Evolutionary conservation across 2,113 vertebrate genomes (phyloP).

Genomic region (Mellivora capensis): DNA sequence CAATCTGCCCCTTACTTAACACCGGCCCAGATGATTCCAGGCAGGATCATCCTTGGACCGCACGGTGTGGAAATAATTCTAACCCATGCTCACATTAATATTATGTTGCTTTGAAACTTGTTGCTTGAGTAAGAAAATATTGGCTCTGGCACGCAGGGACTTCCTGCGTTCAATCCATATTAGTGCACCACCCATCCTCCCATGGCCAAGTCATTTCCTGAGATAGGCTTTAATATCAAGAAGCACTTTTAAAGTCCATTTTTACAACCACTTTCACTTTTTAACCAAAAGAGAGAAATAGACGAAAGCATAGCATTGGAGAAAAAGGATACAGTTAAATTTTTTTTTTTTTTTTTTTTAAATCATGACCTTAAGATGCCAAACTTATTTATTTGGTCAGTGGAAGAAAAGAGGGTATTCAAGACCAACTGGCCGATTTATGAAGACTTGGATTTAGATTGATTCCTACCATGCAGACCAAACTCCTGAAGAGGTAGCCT

Average conservation of each 20-base stretch:
- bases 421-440: background rate
- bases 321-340: background rate
- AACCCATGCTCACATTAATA: background rate
- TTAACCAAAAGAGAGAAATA: background rate
- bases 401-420: background rate
- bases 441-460: background rate
- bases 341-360: background rate
- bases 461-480: background rate
- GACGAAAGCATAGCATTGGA: background rate
- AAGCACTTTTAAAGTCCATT: background rate
- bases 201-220: background rate
- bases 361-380: background rate
- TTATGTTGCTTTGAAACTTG: background rate
- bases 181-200: background rate
- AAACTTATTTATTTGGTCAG: background rate
- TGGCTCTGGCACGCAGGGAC: background rate
- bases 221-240: constrained; percentile 5
- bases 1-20: background rate
- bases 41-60: background rate
- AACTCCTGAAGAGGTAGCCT: background rate
- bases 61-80: background rate
- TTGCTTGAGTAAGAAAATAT: background rate
- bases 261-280: background rate
- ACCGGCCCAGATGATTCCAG: background rate
- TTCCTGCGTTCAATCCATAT: background rate